Evolutionary conservation across 2,113 vertebrate genomes (phyloP), one percentile per base, ranked within the genome.

Genomic region (Amphiprion ocellaris): DNA sequence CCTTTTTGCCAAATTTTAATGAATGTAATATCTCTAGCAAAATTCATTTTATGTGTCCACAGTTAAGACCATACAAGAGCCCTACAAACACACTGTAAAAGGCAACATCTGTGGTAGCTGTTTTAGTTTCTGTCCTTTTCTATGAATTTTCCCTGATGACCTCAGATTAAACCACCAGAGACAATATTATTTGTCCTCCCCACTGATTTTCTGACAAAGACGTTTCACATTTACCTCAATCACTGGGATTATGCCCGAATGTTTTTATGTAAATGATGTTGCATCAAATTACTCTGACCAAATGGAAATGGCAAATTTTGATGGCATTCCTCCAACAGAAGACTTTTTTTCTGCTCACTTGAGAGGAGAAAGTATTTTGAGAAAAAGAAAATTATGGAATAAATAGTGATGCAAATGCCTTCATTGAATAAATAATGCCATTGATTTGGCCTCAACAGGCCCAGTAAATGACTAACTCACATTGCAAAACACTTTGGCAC

Each of bases 361-460:
- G 60, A 77, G 65, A 72, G 1, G 41, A 37, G 46, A 78, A 63
- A 77, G 53, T 30, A 59, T 77, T 82, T 69, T 55, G 52, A 19
- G 8, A 41, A 63, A 56, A 30, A 61, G 68, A 6, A 66, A 81
- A 80, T 64, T 12, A 46, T 46, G 62, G 37, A 74, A 74, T 53
- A 84, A 77, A 64, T 54, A 63, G 33, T 33, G 39, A 55, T 65
- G 56, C 47, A 81, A 62, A 85, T 72, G n/a, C 54, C 2, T 53
- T 41, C 11, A 2, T 47, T 59, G 79, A 80, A 77, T 87, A 81
- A 67, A 85, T 83, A 67, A 88, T 83, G 39, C 14, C 16, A 53
- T 44, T 66, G 47, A 24, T 84, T 75, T 80, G 60, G 66, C 63
- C 50, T 73, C 68, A 55, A 39, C 23, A 50, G 60, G 37, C 41